A percentile compares a stretch with the other conserved stretches of the same genome.
phyloP scores from a whole-genome alignment of 2,888 invertebrate genomes.

The Sinopyrophorus schimmeli region DNA sequence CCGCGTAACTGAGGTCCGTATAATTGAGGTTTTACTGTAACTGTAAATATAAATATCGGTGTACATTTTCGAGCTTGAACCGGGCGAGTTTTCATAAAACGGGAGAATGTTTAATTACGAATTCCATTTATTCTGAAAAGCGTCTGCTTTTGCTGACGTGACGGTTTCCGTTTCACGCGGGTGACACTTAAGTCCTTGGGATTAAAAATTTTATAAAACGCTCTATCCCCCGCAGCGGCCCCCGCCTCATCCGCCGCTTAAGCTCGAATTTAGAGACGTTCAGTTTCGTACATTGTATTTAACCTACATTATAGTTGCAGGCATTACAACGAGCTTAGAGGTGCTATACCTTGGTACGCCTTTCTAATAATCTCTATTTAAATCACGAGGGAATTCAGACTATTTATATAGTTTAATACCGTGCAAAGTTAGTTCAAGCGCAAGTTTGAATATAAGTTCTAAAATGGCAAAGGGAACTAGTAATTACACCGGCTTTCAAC shows the following conservation, averaged over 20 bases:
- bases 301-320: no score
- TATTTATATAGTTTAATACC: conserved; percentile 29
- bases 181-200: conserved; percentile 14
- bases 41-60: no score
- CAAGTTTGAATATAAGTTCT: conserved; percentile 27
- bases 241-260: conserved; percentile 5
- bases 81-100: no score
- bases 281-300: conserved; percentile 20
- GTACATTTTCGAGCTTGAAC: no score
- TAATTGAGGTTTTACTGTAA: no score
- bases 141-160: conserved; percentile 9
- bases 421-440: conserved; percentile 27
- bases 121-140: conserved; percentile 11
- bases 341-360: conserved; percentile 28
- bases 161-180: conserved; percentile 1
- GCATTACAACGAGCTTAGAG: conserved; percentile 27
- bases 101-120: conserved; percentile 11
- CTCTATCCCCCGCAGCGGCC: no score
- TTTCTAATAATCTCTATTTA: conserved; percentile 31
- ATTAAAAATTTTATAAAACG: conserved; percentile 25
- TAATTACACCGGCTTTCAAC: conserved; percentile 24
- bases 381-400: conserved; percentile 29
- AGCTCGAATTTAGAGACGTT: conserved; percentile 22
- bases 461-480: conserved; percentile 24
- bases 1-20: no score